Base-by-base conservation (phyloP, 2,888 invertebrate species). In the Allolobophora icterica region DNA sequence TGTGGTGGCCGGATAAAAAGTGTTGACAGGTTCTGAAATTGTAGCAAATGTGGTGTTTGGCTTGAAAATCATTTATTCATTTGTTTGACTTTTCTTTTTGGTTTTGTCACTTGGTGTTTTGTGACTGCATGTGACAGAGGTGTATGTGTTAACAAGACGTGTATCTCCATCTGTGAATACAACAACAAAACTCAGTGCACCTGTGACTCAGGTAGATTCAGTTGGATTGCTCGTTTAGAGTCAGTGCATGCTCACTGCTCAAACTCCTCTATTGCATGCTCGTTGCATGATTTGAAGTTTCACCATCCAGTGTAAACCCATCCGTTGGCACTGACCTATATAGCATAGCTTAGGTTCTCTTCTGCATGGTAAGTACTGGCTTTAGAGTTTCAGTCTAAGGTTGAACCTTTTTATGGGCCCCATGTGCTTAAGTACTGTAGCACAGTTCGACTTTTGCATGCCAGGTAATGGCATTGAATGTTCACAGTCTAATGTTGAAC, bases 141-240 rank as follows among this genome's bases (percentile, higher is more conserved):
- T 0, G 97, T 98, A 94, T 99, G 99, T 95, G 96, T 97, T 91
- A 96, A 96, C 94, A 99, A 99, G 33, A 97, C 97, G 94, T 99
- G 99, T 95, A 97, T 98, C 94, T 98, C 99, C 0, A 99, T 97
- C 95, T 99, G 99, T 95, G 98, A 99, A 96, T 98, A 98, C 90
- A 92, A 93, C 83, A 94, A 94, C 24, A 96, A 98, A 95, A 98
- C 98, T 95, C 98, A 98, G 95, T 99, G 99, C 96, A 98, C 99
- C 97, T 99, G 99, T 95, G 98, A 98, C 95, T 97, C 97, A 93
- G 97, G 92, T 91, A 45, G 40, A 90, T n/a, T 71, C 71, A 8
- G 71, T n/a, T n/a, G 8, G n/a, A 71, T 71, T 71, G 71, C 71
- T 71, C n/a, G 71, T 19, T 45, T 45, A 45, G 13, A 11, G 5